A percentile compares a stretch with the other conserved stretches of the same genome.
These are phyloP conservation scores for Heteromyza rotundicornis DNA, from an alignment of 2,888 invertebrate species.

Conservation along the genomic window DNA sequence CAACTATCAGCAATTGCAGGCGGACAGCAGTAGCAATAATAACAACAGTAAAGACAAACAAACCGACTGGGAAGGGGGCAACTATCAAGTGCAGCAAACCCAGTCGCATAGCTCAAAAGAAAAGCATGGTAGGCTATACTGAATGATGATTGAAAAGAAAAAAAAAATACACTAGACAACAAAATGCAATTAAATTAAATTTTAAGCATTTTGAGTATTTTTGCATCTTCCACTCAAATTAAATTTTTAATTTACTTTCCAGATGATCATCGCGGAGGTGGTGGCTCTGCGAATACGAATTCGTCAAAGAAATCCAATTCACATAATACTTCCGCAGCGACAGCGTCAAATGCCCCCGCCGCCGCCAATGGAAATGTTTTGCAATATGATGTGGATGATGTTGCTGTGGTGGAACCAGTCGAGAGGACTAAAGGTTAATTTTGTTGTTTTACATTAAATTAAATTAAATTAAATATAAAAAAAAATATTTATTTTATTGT, in stretches of 20 bases:
- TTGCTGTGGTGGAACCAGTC: conserved; percentile 48
- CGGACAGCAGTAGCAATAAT: conserved; percentile 38
- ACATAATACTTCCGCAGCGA: conserved; percentile 23
- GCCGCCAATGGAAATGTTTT: conserved; percentile 55
- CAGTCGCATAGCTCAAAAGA: conserved; percentile 45
- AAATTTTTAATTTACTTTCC: not conserved
- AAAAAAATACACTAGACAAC: too few relatives aligned
- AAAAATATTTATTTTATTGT: not conserved
- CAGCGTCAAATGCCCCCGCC: conserved; percentile 7
- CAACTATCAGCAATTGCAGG: conserved; percentile 45
- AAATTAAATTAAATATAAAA: too few relatives aligned
- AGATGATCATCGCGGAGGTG: conserved; percentile 30
- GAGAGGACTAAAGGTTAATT: conserved; percentile 56
- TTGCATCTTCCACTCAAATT: too few relatives aligned
- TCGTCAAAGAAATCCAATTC: conserved; percentile 28
- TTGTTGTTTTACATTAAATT: too few relatives aligned
- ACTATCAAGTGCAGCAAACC: conserved; percentile 42
- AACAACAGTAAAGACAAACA: conserved; percentile 49
- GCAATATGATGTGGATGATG: conserved; percentile 56
- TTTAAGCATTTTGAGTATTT: not conserved
- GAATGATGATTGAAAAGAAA: too few relatives aligned
- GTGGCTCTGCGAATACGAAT: conserved; percentile 35
- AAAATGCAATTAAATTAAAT: not conserved
- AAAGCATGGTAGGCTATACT: conserved; percentile 43
- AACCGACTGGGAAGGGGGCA: conserved; percentile 49